These are phyloP conservation scores for Eueremaeus valkanovi DNA, from an alignment of 2,888 invertebrate genomes.

Conservation along the genomic window DNA sequence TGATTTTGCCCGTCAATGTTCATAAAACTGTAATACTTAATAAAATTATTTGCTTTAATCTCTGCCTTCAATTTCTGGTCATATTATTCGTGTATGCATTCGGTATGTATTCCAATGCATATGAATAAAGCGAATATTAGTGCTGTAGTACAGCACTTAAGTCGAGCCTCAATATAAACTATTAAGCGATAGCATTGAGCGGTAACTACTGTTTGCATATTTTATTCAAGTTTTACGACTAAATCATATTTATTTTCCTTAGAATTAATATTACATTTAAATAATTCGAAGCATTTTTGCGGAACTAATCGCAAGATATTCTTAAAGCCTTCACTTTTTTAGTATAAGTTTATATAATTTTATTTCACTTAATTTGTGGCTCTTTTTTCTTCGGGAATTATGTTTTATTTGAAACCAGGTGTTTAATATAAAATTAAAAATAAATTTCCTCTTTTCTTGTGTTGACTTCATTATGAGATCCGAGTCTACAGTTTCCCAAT, in stretches of 20 bases:
- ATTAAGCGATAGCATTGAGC: not conserved
- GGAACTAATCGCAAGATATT: not conserved
- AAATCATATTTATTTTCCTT: not conserved
- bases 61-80: no score
- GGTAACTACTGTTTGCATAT: not conserved
- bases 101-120: no score
- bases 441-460: not conserved
- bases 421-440: not conserved
- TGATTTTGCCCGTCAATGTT: no score
- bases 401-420: not conserved
- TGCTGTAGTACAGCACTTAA: no score
- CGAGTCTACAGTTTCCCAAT: not conserved
- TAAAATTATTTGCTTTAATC: no score
- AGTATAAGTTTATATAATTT: not conserved
- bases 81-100: no score
- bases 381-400: not conserved
- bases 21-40: no score
- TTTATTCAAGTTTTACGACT: not conserved
- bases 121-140: no score
- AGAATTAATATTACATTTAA: not conserved
- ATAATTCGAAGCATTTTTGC: not conserved
- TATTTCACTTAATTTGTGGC: no score
- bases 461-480: not conserved
- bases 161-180: no score
- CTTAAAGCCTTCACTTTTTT: not conserved